Conservation (phyloP, 2,797 vertebrate genomes). For the Scolopax rusticola region DNA sequence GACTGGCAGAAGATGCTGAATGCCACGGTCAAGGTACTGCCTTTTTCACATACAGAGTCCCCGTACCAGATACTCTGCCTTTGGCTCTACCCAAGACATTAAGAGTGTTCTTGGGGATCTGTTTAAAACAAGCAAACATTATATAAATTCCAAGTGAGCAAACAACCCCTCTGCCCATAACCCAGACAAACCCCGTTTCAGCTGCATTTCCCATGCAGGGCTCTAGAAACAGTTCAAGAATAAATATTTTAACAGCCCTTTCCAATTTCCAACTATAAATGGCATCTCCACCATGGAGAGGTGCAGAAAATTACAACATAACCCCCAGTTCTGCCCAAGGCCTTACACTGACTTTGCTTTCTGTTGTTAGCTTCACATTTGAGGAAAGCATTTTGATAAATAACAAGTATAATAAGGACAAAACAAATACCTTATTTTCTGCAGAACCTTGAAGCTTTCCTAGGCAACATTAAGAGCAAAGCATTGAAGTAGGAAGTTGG, state of each 20-base stretch:
- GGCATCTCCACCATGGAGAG: neutral
- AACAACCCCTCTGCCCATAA: neutral
- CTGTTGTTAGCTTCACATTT: neutral
- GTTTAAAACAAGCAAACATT: neutral
- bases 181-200: neutral
- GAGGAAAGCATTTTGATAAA: neutral
- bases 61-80: neutral
- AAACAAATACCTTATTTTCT: neutral
- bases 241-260: neutral
- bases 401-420: neutral
- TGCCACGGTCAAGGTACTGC: neutral
- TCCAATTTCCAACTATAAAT: neutral
- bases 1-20: neutral
- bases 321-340: neutral
- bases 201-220: neutral
- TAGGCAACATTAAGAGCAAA: neutral
- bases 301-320: neutral
- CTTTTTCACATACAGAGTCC: neutral
- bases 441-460: neutral
- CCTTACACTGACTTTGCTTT: neutral
- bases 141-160: neutral
- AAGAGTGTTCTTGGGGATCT: neutral
- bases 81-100: neutral
- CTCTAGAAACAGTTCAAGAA: neutral
- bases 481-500: neutral